These are phyloP conservation scores for Ornithoptera alexandrae DNA, from an alignment of 2,888 invertebrate species.

Conservation along the genomic window DNA sequence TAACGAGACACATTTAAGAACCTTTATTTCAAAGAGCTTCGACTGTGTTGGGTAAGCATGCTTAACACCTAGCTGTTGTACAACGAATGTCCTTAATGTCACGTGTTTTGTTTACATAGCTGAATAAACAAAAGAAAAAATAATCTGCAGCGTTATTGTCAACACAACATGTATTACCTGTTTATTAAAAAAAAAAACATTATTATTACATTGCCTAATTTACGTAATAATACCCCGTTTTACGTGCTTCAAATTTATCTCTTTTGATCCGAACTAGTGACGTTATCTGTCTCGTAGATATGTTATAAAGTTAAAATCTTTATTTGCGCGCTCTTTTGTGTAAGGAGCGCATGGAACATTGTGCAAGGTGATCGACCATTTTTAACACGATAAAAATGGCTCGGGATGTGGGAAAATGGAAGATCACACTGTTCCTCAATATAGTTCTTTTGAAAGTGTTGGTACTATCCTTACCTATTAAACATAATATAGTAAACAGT, in stretches of 20 bases:
- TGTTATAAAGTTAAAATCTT: conserved; percentile 36
- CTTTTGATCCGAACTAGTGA: conserved; percentile 32
- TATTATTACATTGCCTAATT: not conserved
- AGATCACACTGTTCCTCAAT: conserved; percentile 43
- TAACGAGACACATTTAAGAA: too few species aligned
- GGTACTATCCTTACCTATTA: conserved; percentile 49
- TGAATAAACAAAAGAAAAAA: too few species aligned
- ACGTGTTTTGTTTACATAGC: too few species aligned
- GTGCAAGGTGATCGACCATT: conserved; percentile 42
- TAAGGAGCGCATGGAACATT: conserved; percentile 44
- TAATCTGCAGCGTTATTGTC: too few species aligned
- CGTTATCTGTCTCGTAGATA: conserved; percentile 44
- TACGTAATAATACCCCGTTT: not conserved
- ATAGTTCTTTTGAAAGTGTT: conserved; percentile 45
- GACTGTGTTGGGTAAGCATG: too few species aligned
- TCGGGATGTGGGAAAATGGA: conserved; percentile 55
- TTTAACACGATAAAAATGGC: conserved; percentile 49
- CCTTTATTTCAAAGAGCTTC: too few species aligned
- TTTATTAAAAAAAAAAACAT: too few species aligned
- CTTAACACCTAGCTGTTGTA: too few species aligned
- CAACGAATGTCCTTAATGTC: too few species aligned
- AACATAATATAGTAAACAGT: not conserved
- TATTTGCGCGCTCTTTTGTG: conserved; percentile 38
- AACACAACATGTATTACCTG: not conserved
- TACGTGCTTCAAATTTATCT: conserved; percentile 20